phyloP scores from a whole-genome alignment of 2,797 vertebrate species.

The Rhinophrynus dorsalis region DNA sequence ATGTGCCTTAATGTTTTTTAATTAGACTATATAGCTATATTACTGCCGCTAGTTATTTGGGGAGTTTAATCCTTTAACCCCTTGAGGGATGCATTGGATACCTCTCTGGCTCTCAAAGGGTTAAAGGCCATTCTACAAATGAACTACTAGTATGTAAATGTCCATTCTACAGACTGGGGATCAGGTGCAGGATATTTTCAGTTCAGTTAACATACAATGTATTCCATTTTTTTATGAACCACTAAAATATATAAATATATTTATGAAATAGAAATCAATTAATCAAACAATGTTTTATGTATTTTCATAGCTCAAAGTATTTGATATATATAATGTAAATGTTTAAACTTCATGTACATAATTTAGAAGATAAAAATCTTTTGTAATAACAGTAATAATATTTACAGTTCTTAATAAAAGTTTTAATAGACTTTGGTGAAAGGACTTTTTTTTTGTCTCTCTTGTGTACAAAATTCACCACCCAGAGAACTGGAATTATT shows the following conservation, averaged over 20 bases:
- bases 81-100: too few species aligned
- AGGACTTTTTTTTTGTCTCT: too few species aligned
- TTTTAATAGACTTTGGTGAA: slow-evolving; percentile 58
- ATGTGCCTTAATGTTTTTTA: too few species aligned
- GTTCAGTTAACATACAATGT: slow-evolving; percentile 24
- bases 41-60: too few species aligned
- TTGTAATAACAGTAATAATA: slow-evolving; percentile 62
- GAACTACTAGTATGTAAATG: slow-evolving; percentile 19
- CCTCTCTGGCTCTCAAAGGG: too few species aligned
- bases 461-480: too few species aligned
- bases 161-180: too few species aligned
- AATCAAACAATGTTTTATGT: slow-evolving; percentile 61
- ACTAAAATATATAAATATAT: slow-evolving; percentile 59
- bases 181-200: slow-evolving; percentile 28
- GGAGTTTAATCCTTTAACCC: too few species aligned
- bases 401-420: slow-evolving; percentile 61
- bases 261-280: slow-evolving; percentile 74
- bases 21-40: too few species aligned
- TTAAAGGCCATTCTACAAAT: too few species aligned
- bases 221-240: slow-evolving; percentile 21
- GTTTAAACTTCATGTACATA: slow-evolving; percentile 73
- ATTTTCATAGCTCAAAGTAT: slow-evolving; percentile 75
- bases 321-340: slow-evolving; percentile 59
- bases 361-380: slow-evolving; percentile 65
- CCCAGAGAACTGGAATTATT: too few species aligned